These are phyloP conservation scores for Coenobita brevimanus DNA, from an alignment of 1,140 invertebrate species.

Conservation along the genomic window DNA sequence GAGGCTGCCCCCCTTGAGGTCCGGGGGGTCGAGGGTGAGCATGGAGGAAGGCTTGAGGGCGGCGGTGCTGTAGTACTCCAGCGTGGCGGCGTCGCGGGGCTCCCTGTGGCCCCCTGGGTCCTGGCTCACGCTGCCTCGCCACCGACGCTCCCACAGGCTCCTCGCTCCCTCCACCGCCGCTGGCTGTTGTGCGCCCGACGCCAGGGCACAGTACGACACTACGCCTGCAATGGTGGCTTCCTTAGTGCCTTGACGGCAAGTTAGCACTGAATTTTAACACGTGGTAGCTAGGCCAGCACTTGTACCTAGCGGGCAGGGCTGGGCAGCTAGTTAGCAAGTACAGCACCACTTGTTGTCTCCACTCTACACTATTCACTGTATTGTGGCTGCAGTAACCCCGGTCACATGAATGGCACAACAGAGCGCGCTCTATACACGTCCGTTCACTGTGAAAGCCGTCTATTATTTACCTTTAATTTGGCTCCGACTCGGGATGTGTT, in stretches of 20 bases:
- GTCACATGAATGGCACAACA: constrained; percentile 71
- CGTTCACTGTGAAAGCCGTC: constrained; percentile 72
- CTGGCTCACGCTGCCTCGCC: constrained; percentile 51
- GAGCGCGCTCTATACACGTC: constrained; percentile 72
- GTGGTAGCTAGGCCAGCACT: neutral
- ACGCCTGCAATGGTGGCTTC: constrained; percentile 72
- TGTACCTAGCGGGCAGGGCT: constrained; percentile 8
- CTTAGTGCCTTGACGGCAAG: constrained; percentile 72
- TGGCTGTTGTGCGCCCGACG: constrained; percentile 55
- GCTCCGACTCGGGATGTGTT: constrained; percentile 71
- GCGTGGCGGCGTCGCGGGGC: constrained; percentile 70
- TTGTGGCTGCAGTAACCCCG: constrained; percentile 69
- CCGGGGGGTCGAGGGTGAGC: constrained; percentile 68
- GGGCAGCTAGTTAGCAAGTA: constrained; percentile 29
- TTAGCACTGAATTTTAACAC: constrained; percentile 15
- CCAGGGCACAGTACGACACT: constrained; percentile 60
- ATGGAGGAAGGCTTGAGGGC: constrained; percentile 66
- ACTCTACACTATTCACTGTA: constrained; percentile 69
- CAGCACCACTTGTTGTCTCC: constrained; percentile 68
- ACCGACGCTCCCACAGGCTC: constrained; percentile 73
- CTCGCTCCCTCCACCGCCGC: constrained; percentile 67
- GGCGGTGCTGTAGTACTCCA: constrained; percentile 66
- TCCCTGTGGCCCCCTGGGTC: constrained; percentile 69
- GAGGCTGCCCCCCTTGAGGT: constrained; percentile 66
- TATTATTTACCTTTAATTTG: constrained; percentile 73